A percentile compares a stretch with the other conserved stretches of the same genome.
phyloP scores from a whole-genome alignment of 2,888 invertebrate species.

The Trichacis sp. region DNA sequence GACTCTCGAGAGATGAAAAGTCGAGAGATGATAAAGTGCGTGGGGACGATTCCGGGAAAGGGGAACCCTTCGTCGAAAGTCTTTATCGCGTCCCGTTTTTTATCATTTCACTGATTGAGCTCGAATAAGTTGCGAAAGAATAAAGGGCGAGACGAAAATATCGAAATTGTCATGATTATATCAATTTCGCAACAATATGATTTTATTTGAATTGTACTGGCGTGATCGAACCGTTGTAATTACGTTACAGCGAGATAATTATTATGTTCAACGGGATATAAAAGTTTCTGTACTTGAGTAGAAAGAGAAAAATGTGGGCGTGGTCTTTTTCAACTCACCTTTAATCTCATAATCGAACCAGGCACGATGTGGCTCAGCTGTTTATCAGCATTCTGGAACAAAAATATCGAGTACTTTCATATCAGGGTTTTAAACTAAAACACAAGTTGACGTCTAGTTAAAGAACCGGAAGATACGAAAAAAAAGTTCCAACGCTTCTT shows the following conservation, averaged over 20 bases:
- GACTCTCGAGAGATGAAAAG: neutral
- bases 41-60: neutral
- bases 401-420: no score
- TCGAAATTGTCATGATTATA: no score
- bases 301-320: neutral
- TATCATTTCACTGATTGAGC: constrained; percentile 17
- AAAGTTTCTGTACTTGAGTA: neutral
- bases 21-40: neutral
- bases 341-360: constrained; percentile 29
- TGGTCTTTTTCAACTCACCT: constrained; percentile 25
- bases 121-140: constrained; percentile 9
- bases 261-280: neutral
- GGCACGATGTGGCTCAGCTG: constrained; percentile 22
- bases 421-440: no score
- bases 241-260: constrained; percentile 24
- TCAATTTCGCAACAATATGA: no score
- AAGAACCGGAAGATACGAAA: no score
- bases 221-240: no score
- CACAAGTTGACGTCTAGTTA: no score
- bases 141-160: constrained; percentile 24
- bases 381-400: constrained; percentile 26
- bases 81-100: constrained; percentile 8
- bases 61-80: constrained; percentile 1
- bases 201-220: no score
- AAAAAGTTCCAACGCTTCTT: no score